Conservation (phyloP, 2,888 invertebrate species). For the Cephus pulcher region DNA sequence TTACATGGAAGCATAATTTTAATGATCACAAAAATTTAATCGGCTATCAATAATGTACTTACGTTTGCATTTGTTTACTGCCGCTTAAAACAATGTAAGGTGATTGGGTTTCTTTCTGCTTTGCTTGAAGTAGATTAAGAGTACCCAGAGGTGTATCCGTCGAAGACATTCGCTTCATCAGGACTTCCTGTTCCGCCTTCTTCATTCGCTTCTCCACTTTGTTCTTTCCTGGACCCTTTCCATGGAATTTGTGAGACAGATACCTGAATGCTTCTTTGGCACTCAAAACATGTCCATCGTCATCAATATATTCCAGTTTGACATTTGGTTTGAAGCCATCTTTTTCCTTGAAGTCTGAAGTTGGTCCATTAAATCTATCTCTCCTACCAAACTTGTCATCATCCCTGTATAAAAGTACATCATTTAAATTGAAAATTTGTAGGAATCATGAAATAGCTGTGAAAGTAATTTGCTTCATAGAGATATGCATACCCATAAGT, state of each 20-base stretch:
- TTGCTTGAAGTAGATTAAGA: conserved; percentile 92
- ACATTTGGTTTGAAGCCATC: conserved; percentile 91
- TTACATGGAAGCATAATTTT: background rate
- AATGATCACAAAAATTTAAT: conserved; percentile 7
- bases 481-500: conserved; percentile 71
- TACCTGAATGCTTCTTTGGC: conserved; percentile 97
- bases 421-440: background rate
- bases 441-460: background rate
- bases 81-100: conserved; percentile 95
- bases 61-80: conserved; percentile 76
- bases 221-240: conserved; percentile 98
- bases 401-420: conserved; percentile 69
- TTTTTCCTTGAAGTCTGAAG: conserved; percentile 93
- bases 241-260: conserved; percentile 98
- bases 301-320: conserved; percentile 97
- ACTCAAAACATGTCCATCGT: conserved; percentile 90
- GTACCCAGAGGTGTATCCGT: conserved; percentile 98
- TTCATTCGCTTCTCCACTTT: conserved; percentile 97
- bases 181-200: conserved; percentile 92
- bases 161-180: conserved; percentile 98
- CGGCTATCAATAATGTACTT: conserved; percentile 33
- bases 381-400: conserved; percentile 82
- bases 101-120: conserved; percentile 94
- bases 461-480: background rate
- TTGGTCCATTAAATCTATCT: conserved; percentile 85